Evolutionary conservation across 92 coral and sea anemone genomes (phyloP), one percentile per base, ranked within the genome.

Genomic region (Epizoanthus fatuus): DNA sequence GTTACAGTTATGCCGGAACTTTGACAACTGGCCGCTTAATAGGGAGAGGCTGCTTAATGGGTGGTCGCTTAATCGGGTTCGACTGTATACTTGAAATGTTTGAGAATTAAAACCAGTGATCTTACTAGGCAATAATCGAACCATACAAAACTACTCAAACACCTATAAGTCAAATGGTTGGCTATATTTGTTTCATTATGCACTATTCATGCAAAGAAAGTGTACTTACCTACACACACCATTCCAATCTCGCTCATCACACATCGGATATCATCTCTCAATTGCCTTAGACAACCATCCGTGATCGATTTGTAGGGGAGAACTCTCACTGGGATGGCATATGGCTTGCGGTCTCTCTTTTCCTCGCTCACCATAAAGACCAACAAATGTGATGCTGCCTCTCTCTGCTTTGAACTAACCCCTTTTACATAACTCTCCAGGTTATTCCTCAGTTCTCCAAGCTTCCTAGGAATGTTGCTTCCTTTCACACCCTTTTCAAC

Each of bases 321-420:
- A 3, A 65, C 44, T 47, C 84, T 22, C 16, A 85, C 89, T 6
- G 89, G 89, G 10, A 85, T 64, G 10, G 89, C 89, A 85, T 85
- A 75, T 39, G 89, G 89, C 84, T 85, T 85, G 7, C 57, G 4
- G 56, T 75, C 32, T 25, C 84, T 51, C 14, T 44, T 55, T 22
- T 85, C 84, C 25, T 85, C 89, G 7, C 63, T 37, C 2, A 85
- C 55, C 89, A 85, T 64, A 39, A 85, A 85, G 12, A 86, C 58
- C 75, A 86, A 19, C 29, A 86, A 60, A 63, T 86, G 89, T 2
- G 77, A 13, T 4, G 89, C 89, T 25, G 84, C 77, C 5, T 63
- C 42, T 51, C 89, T 44, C 37, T 64, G 49, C 76, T 76, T 86
- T 5, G 62, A 17, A 40, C 0, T 44, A 17, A 86, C 15, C 25